phyloP scores from a whole-genome alignment of 2,888 invertebrate species.

The Timema podura region DNA sequence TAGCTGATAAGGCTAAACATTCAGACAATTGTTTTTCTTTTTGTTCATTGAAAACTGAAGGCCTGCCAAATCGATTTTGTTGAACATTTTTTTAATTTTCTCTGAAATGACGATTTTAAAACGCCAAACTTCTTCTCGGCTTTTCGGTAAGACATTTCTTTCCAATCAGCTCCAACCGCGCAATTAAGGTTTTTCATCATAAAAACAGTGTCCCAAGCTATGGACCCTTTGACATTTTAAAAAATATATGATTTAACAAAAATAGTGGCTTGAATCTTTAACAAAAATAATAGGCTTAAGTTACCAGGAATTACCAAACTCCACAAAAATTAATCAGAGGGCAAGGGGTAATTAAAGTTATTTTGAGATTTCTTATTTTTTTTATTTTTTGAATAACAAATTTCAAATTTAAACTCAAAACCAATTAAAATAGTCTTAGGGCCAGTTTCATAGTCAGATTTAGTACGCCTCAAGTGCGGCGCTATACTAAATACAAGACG shows the following conservation, averaged over 20 bases:
- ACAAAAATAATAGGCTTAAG: neutral
- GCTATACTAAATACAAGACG: too few relatives aligned
- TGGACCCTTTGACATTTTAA: neutral
- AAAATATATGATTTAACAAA: neutral
- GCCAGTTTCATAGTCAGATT: too few relatives aligned
- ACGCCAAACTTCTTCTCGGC: neutral
- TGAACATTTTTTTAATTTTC: constrained; percentile 10
- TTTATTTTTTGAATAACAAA: neutral
- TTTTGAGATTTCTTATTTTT: neutral
- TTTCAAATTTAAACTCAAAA: neutral
- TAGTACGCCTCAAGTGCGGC: too few relatives aligned
- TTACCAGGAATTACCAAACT: neutral
- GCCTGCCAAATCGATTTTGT: neutral
- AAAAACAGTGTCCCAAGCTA: constrained; percentile 3
- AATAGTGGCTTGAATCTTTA: neutral
- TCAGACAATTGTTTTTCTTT: constrained; percentile 3
- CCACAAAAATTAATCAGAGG: constrained; percentile 3
- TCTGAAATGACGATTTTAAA: neutral
- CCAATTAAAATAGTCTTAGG: neutral
- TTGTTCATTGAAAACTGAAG: constrained; percentile 1
- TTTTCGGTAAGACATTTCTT: neutral
- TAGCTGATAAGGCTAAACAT: neutral
- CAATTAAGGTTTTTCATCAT: neutral
- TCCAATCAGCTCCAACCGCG: neutral
- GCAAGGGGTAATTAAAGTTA: neutral